A percentile compares a stretch with the other conserved stretches of the same genome.
phyloP scores from a whole-genome alignment of 2,888 invertebrate species.

The Boloria euphrosyne region DNA sequence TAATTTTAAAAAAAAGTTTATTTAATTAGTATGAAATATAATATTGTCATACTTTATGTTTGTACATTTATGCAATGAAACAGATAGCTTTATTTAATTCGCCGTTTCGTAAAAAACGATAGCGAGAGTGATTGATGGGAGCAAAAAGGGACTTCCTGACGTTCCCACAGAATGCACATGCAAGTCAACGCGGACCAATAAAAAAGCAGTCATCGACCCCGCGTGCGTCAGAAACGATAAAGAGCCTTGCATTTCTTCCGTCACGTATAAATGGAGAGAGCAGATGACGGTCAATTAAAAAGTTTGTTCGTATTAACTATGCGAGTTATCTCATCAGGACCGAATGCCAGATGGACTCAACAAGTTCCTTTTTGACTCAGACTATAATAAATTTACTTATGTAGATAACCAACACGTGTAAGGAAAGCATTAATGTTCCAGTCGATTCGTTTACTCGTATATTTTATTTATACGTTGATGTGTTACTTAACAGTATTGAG shows the following conservation, averaged over 20 bases:
- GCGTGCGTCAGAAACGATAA: constrained; percentile 74
- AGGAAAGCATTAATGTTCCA: constrained; percentile 19
- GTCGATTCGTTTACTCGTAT: constrained; percentile 17
- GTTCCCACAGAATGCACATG: constrained; percentile 73
- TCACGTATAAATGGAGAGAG: constrained; percentile 59
- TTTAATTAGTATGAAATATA: constrained; percentile 7
- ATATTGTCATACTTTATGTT: constrained; percentile 7
- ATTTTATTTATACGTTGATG: constrained; percentile 1
- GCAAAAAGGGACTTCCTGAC: constrained; percentile 52
- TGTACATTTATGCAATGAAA: constrained; percentile 30
- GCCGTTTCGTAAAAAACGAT: constrained; percentile 37
- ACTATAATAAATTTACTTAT: constrained; percentile 35
- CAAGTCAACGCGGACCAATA: constrained; percentile 56
- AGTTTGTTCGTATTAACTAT: constrained; percentile 77
- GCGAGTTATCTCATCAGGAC: constrained; percentile 56
- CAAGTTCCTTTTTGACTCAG: constrained; percentile 55
- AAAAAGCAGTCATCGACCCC: constrained; percentile 77
- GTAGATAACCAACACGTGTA: constrained; percentile 22
- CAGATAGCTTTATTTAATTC: constrained; percentile 34
- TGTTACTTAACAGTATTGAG: background rate
- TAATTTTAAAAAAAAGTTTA: background rate
- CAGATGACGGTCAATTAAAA: constrained; percentile 80
- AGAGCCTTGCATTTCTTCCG: constrained; percentile 61
- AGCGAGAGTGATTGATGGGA: constrained; percentile 37
- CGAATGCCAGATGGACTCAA: constrained; percentile 73